Base-by-base conservation (phyloP, 2,113 vertebrate genomes). In the Carassius carassius region DNA sequence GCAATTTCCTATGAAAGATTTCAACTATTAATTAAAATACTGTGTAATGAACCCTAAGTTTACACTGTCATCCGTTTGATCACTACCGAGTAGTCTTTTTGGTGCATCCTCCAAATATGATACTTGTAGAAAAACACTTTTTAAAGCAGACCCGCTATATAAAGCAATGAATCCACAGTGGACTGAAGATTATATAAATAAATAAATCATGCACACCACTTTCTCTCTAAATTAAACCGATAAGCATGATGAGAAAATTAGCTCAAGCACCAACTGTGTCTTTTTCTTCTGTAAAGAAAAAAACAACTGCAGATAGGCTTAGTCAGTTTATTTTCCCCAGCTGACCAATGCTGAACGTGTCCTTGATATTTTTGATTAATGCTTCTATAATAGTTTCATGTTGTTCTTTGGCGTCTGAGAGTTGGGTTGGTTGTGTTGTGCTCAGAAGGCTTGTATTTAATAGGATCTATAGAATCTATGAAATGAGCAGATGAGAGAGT, bases 171-270 rank as follows among this genome's bases (percentile, higher is more conserved):
- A 51, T 75, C 44, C 73, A 75, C 70, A 76, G 44, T 25, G 73
- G 73, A 76, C 19, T 41, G 7, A 21, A n/a, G 69, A 76, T 54
- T 51, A 29, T 17, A 29, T 76, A 76, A 9, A 54, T 76, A 29
- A 49, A 76, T 76, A 47, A 73, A 76, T 76, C 3, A 54, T 54
- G 74, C 23, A 1, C 3, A 54, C 47, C 23, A 54, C 23, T 76
- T 21, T 16, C 54, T 76, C 14, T 23, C 51, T 32, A 76, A 76
- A 51, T 76, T 54, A 51, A 76, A 51, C 23, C 12, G 8, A 49
- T 49, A n/a, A 76, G 73, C 6, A 75, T 75, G 23, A 29, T 75
- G 73, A 75, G 44, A 29, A 62, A 83, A 83, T 76, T 19, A 83
- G 37, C 72, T 32, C 5, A 13, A 29, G 54, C 72, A 19, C 56